phyloP scores from a whole-genome alignment of 2,888 invertebrate species.

The Temnothorax rugatulus region DNA sequence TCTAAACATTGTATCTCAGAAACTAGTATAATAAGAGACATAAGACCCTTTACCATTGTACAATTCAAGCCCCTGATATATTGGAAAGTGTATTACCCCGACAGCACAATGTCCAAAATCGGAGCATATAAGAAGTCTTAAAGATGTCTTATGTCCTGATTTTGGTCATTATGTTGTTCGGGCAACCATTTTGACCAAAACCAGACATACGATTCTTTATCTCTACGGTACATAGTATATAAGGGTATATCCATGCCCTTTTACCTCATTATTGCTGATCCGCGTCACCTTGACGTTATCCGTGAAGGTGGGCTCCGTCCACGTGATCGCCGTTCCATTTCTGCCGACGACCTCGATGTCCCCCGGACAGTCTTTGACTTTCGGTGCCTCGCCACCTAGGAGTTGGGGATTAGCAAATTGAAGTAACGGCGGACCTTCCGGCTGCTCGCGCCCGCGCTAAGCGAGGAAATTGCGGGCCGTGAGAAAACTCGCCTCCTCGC shows the following conservation, averaged over 20 bases:
- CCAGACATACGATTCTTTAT: too few relatives aligned
- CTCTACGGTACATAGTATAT: too few relatives aligned
- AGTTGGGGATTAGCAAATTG: constrained; percentile 58
- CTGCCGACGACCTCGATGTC: constrained; percentile 83
- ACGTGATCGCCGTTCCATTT: constrained; percentile 84
- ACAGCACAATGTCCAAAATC: too few relatives aligned
- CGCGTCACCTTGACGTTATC: constrained; percentile 87
- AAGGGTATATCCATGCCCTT: constrained; percentile 57
- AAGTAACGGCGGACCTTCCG: constrained; percentile 10
- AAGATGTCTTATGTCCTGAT: too few relatives aligned
- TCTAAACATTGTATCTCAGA: too few relatives aligned
- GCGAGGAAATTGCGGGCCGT: constrained; percentile 39
- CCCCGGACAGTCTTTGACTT: constrained; percentile 86
- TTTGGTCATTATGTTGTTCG: too few relatives aligned
- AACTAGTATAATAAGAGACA: too few relatives aligned
- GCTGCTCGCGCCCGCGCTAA: not conserved
- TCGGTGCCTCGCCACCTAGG: constrained; percentile 86
- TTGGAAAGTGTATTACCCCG: too few relatives aligned
- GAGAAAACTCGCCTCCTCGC: not conserved
- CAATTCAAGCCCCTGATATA: too few relatives aligned
- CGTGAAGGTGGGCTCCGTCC: constrained; percentile 87
- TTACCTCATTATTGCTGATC: constrained; percentile 85
- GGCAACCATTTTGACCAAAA: too few relatives aligned
- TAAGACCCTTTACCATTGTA: too few relatives aligned
- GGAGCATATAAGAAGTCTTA: too few relatives aligned